Evolutionary conservation across 2,888 invertebrate species (phyloP), one percentile per base, ranked within the genome.

Genomic region (Gasteruption jaculator): DNA sequence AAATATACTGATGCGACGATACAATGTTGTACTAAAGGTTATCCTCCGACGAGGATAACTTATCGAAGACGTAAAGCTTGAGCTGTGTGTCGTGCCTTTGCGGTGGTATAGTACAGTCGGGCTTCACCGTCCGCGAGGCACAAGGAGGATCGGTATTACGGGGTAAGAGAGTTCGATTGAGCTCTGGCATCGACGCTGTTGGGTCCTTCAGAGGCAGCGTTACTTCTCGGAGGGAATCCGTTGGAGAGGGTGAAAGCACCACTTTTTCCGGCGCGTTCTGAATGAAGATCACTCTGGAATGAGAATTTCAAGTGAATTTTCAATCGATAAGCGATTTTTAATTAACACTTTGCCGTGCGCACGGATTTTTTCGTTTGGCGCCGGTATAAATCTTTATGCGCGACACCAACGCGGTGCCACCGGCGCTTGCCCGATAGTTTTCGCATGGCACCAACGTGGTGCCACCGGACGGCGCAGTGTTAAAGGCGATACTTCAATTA

Each of bases 231-330:
- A 66, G 52, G 40, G 66, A 67, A 38, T 65, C 63, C 43, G 75
- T 73, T 18, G 85, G 82, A n/a, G 85, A 82, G 4, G 82, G 79
- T 27, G 81, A 79, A 41, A 79, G 73, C 49, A 75, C 65, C 39
- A 82, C 80, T 73, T 89, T 90, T 69, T 90, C 89, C 4, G 91
- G 90, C 33, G 89, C 91, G 73, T 92, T 91, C 74, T 94, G 93
- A 56, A 95, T 91, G 54, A 89, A 80, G 52, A 95, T 85, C 63
- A 94, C 91, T 68, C 94, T 88, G 70, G 12, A 72, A 60, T 29
- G 26, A 26, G 33, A 26, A 37, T 8, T 18, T 25, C 5, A n/a
- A 48, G 20, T 22, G n/a, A n/a, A n/a, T n/a, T n/a, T n/a, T n/a
- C n/a, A n/a, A n/a, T n/a, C n/a, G n/a, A 7, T 25, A 18, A 5